Evolutionary conservation across 1,140 invertebrate species (phyloP), one percentile per base, ranked within the genome.

Genomic region (Scaptomyza montana): DNA sequence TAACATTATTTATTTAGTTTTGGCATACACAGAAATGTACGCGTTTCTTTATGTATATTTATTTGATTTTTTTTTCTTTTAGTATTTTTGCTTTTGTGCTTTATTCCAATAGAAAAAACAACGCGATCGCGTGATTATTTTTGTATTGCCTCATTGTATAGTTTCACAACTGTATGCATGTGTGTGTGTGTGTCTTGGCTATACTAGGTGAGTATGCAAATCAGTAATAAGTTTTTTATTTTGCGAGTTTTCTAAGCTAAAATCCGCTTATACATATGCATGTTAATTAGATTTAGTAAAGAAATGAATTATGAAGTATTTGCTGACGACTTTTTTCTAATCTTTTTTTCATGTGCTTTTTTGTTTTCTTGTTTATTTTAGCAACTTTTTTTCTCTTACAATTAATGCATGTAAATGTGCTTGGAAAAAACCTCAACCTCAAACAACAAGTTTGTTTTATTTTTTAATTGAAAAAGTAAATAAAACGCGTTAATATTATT

Each of bases 281-380:
- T 89, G 79, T 84, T 89, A 87, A 87, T 87, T 87, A 82, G 65
- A 82, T 87, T 87, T 89, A 71, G 62, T 84, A 87, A 50, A 70
- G 41, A 87, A 79, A 87, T 75, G 50, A 85, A 80, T 80, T 85
- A 85, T 78, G 57, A 85, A 64, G 61, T 79, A 73, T 72, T 59
- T 65, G 60, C 74, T 36, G 60, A 54, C 59, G 47, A 68, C 63
- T 64, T 56, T 39, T 36, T 63, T 47, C 50, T 63, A 63, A 62
- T 63, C 51, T 69, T 43, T 36, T 56, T 41, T 54, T 16, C 16
- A 16, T 16, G 16, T 16, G 16, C 16, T 16, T 16, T 16, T 16
- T 16, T 16, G 16, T 28, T 12, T 49, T 43, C 19, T 25, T 55
- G 21, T 64, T 53, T 33, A 19, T 50, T 63, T 57, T 28, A 25